Conservation (phyloP, 2,888 invertebrate genomes). For the Eupithecia vulgata region DNA sequence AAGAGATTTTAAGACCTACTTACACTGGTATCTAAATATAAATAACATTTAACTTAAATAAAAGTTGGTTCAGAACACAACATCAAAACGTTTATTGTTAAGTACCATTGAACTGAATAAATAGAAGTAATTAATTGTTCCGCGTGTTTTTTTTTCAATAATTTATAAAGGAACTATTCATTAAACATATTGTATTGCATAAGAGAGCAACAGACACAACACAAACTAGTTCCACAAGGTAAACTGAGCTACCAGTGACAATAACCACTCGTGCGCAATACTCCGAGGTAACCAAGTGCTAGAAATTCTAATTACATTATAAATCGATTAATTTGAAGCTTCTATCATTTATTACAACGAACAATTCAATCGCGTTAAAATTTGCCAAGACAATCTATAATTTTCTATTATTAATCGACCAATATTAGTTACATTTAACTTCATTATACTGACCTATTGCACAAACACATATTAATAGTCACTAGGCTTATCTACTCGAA, state of each 20-base stretch:
- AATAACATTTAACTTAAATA: constrained; percentile 66
- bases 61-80: constrained; percentile 64
- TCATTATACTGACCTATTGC: constrained; percentile 73
- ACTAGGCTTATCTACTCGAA: constrained; percentile 77
- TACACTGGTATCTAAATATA: constrained; percentile 66
- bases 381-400: constrained; percentile 66
- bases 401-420: constrained; percentile 57
- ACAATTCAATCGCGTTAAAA: constrained; percentile 67
- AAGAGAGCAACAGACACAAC: constrained; percentile 73
- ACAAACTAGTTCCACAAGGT: constrained; percentile 52
- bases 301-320: constrained; percentile 73
- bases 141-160: constrained; percentile 44
- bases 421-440: constrained; percentile 59
- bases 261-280: constrained; percentile 68
- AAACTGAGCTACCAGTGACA: constrained; percentile 36
- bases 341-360: constrained; percentile 73
- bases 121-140: constrained; percentile 55
- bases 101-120: constrained; percentile 72
- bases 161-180: constrained; percentile 61
- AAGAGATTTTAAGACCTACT: constrained; percentile 73
- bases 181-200: constrained; percentile 50
- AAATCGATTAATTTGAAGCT: constrained; percentile 78
- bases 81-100: constrained; percentile 62
- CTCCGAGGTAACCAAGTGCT: constrained; percentile 74
- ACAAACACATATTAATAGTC: constrained; percentile 75